Evolutionary conservation across 2,797 vertebrate genomes (phyloP).

Genomic region (Hippocampus kuda): DNA sequence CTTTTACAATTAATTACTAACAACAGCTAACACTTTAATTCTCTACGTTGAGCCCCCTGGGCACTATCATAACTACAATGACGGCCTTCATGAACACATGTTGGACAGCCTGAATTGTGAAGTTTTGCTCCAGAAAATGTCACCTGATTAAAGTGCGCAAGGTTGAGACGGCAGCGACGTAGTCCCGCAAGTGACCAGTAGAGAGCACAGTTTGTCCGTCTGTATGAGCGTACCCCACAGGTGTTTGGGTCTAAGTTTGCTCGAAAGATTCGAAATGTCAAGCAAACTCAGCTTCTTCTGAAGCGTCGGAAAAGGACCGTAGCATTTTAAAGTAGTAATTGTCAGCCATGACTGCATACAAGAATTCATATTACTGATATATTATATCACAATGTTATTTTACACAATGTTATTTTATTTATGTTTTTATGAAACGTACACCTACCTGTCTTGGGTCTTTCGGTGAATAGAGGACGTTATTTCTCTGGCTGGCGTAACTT

Average conservation of each 20-base stretch:
- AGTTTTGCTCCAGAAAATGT: not conserved
- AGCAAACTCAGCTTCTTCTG: not conserved
- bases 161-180: conserved; percentile 26
- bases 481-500: not conserved
- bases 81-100: too few species aligned
- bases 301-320: not conserved
- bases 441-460: not conserved
- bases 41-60: too few species aligned
- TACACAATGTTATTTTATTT: not conserved
- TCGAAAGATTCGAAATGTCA: not conserved
- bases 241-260: conserved; percentile 20
- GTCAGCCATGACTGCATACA: too few species aligned
- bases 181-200: conserved; percentile 24
- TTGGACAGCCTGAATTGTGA: too few species aligned
- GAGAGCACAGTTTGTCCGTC: not conserved
- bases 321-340: too few species aligned
- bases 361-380: not conserved
- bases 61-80: too few species aligned
- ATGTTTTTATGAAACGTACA: not conserved
- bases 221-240: conserved; percentile 7
- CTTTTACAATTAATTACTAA: too few species aligned
- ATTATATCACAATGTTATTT: not conserved
- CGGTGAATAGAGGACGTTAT: conserved; percentile 7
- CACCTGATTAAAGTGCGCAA: not conserved
- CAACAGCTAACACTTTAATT: too few species aligned